Evolutionary conservation across 35 echinoderm and acorn worm genomes (phyloP).

Genomic region (Anneissia japonica): DNA sequence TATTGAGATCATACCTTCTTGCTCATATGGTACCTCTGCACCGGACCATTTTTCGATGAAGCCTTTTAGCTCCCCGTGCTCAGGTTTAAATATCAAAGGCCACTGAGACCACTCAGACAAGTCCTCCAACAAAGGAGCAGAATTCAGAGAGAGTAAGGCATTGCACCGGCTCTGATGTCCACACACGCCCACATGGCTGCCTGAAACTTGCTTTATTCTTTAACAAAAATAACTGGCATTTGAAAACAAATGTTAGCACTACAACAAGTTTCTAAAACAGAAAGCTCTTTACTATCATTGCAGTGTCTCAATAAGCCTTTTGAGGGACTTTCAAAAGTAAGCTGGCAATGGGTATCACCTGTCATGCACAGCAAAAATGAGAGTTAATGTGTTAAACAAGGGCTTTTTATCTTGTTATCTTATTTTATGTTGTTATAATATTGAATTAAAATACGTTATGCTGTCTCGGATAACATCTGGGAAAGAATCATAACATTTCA

Average conservation of each 20-base stretch:
- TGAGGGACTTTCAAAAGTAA: no score
- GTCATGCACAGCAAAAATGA: no score
- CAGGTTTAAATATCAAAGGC: constrained; percentile 47
- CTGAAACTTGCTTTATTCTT: not conserved
- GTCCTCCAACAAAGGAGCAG: constrained; percentile 48
- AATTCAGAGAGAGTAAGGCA: constrained; percentile 22
- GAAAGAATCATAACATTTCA: no score
- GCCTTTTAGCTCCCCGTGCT: constrained; percentile 42
- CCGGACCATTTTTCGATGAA: constrained; percentile 32
- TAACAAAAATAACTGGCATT: not conserved
- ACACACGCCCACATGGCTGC: constrained; percentile 16
- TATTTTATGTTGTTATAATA: no score
- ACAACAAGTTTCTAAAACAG: no score
- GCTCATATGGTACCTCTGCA: not conserved
- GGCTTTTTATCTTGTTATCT: no score
- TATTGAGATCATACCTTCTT: not conserved
- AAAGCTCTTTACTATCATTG: constrained; percentile 8
- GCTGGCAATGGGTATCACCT: no score
- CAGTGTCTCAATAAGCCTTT: not conserved
- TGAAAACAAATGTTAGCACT: no score
- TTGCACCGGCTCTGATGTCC: constrained; percentile 20
- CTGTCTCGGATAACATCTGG: no score
- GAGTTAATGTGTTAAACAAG: no score
- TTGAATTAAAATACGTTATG: no score
- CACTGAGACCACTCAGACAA: constrained; percentile 45